These are phyloP conservation scores for Scopus umbretta DNA, from an alignment of 2,113 vertebrate species.

Conservation along the genomic window DNA sequence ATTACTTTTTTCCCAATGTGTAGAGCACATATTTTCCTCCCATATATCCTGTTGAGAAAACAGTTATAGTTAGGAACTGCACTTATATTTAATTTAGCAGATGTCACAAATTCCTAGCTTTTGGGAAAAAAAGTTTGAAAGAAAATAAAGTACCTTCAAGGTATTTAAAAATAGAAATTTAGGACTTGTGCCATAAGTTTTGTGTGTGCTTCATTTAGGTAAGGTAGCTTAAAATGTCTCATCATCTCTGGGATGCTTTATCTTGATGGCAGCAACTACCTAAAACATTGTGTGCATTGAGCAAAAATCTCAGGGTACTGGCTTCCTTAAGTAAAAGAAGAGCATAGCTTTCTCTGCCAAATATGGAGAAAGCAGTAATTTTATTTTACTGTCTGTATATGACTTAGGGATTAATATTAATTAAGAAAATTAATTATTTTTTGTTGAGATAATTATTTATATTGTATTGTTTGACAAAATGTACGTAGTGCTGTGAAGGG, in stretches of 20 bases:
- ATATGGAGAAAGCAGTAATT: neutral
- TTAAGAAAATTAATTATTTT: neutral
- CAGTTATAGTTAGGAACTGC: neutral
- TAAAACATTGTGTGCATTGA: neutral
- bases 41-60: neutral
- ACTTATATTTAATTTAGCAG: neutral
- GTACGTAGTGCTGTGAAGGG: neutral
- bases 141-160: neutral
- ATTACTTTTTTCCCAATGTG: neutral
- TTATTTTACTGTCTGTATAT: neutral
- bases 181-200: neutral
- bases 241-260: neutral
- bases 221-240: neutral
- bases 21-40: neutral
- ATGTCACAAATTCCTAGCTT: neutral
- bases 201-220: neutral
- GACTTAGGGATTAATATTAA: neutral
- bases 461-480: neutral
- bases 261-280: neutral
- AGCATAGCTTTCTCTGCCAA: neutral
- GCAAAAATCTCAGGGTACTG: neutral
- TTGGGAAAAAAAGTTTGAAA: neutral
- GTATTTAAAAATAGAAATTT: neutral
- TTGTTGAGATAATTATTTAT: neutral
- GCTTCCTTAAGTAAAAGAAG: neutral